Evolutionary conservation across 2,113 vertebrate genomes (phyloP).

Genomic region (Pollimyrus isidori): DNA sequence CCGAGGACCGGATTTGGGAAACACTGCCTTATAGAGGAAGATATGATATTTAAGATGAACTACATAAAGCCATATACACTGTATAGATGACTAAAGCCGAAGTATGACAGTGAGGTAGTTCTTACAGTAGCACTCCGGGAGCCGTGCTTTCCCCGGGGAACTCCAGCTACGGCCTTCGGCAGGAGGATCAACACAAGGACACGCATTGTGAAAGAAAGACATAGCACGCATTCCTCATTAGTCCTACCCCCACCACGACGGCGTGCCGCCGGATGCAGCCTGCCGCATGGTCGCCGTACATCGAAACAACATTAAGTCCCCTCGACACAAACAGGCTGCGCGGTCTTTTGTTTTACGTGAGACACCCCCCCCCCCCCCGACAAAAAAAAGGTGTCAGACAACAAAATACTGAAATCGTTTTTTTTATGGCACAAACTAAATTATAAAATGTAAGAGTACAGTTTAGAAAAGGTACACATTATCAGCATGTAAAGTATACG

Average conservation of each 20-base stretch:
- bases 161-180: not conserved
- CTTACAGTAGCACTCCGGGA: not conserved
- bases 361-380: not conserved
- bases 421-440: constrained; percentile 8
- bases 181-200: not conserved
- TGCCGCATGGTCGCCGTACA: not conserved
- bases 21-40: not conserved
- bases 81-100: not conserved
- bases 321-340: not conserved
- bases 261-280: not conserved
- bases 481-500: not conserved
- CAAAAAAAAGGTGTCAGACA: not conserved
- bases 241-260: not conserved
- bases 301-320: not conserved
- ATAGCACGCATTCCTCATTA: not conserved
- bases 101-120: not conserved
- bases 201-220: not conserved
- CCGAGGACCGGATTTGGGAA: not conserved
- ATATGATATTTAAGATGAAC: not conserved
- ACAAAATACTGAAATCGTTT: constrained; percentile 2
- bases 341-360: not conserved
- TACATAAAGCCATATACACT: not conserved
- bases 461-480: not conserved
- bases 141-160: not conserved
- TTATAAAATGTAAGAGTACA: not conserved